Conservation (phyloP, 2,797 vertebrate genomes). For the Artibeus lituratus region DNA sequence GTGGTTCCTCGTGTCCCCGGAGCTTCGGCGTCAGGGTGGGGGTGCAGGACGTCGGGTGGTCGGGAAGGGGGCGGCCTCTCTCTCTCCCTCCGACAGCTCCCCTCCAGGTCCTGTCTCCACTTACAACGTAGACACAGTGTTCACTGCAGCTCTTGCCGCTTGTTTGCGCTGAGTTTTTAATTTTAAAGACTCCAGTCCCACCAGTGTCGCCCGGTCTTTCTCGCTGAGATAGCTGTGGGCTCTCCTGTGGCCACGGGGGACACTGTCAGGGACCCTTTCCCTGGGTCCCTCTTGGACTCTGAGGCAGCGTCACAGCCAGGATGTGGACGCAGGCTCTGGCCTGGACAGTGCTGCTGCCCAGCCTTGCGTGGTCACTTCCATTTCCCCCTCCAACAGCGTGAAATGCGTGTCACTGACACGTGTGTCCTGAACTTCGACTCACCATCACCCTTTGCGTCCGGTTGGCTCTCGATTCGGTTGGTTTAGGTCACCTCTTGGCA, state of each 20-base stretch:
- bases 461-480: not conserved
- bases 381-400: not conserved
- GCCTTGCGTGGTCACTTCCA: no score
- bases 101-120: not conserved
- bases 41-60: rapidly evolving
- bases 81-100: not conserved
- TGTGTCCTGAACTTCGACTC: not conserved
- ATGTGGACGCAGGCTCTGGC: rapidly evolving
- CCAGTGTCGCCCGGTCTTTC: not conserved
- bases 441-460: not conserved
- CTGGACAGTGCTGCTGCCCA: no score
- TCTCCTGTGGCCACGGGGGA: not conserved
- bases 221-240: not conserved
- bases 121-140: not conserved
- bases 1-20: not conserved
- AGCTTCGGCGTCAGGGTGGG: rapidly evolving
- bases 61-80: not conserved
- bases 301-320: not conserved
- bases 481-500: not conserved
- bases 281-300: no score
- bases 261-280: rapidly evolving
- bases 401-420: no score
- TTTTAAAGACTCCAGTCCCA: not conserved
- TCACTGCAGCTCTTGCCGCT: not conserved
- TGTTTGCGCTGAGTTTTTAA: not conserved